Base-by-base conservation (phyloP, 2,113 vertebrate species). In the Eptesicus fuscus region DNA sequence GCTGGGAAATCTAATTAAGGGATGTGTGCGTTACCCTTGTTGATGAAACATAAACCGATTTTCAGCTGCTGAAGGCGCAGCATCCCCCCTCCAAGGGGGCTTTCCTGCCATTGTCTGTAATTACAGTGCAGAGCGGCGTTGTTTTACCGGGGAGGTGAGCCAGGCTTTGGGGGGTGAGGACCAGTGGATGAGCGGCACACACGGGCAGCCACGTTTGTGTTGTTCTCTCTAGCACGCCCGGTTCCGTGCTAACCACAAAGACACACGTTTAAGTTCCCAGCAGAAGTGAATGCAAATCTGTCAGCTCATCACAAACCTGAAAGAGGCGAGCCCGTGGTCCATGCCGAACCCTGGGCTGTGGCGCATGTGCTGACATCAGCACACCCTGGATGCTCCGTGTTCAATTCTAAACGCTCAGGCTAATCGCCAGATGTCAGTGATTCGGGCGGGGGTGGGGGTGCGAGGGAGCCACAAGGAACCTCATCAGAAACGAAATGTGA, bases 1-100 rank as follows among this genome's bases (percentile, higher is more conserved):
- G 95, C 77, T 53, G 82, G 79, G 92, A 90, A 97, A 97, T 98
- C 97, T 98, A 98, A 98, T 98, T 98, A 98, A 96, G 94, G 56
- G 90, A 67, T 88, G 91, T 76, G 40, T 83, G 78, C 4, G 37
- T 87, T 92, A 67, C 32, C 74, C 93, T 90, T 97, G 97, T 95
- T 95, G 94, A 90, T 85, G 96, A 96, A 96, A 97, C 89, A 71
- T 69, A 95, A 97, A 94, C 94, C 96, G 96, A 73, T 98, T 97
- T 98, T 97, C 95, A 95, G 96, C 94, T 80, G 94, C 61, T 85
- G 96, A 97, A 96, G 91, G 74, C 23, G 1, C 88, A 78, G 95
- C 88, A 32, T 37, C 93, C 89, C 71, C 79, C 89, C 96, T 97
- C 96, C 96, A 95, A 97, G 95, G 92, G 78, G 97, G 92, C 96